Evolutionary conservation across 2,888 invertebrate genomes (phyloP).

Genomic region (Hydrotaea diabolus): DNA sequence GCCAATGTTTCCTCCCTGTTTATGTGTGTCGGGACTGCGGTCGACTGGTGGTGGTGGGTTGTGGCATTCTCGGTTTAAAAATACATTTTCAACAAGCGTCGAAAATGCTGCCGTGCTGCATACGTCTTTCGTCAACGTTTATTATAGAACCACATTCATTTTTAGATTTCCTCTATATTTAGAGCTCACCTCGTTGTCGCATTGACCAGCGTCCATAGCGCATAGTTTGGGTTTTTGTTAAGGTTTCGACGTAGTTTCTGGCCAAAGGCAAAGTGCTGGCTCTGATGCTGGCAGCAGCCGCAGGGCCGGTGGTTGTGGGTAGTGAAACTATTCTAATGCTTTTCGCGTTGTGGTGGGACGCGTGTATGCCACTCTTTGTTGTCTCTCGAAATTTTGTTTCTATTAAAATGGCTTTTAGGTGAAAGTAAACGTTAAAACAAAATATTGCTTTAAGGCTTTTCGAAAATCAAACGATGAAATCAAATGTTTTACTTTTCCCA

Average conservation of each 20-base stretch:
- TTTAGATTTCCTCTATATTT: constrained; percentile 31
- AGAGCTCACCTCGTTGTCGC: background rate
- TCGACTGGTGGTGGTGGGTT: background rate
- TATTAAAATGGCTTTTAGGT: background rate
- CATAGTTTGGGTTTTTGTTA: background rate
- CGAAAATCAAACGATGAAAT: background rate
- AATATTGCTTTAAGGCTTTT: background rate
- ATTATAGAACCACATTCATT: background rate
- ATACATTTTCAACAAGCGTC: background rate
- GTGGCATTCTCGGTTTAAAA: constrained; percentile 17
- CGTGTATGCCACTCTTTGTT: background rate
- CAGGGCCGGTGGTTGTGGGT: background rate
- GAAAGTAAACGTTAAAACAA: background rate
- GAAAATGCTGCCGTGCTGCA: background rate
- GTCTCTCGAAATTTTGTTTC: too few species aligned
- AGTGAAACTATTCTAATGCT: constrained; percentile 12
- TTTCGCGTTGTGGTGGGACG: background rate
- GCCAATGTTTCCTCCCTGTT: too few species aligned
- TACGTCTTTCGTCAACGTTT: background rate
- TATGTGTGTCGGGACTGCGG: background rate
- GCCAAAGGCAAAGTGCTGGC: background rate
- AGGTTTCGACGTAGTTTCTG: background rate
- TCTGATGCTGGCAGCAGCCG: background rate
- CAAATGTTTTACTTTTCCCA: background rate
- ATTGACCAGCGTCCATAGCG: background rate